Base-by-base conservation (phyloP, 2,797 vertebrate genomes). In the Darevskia nairensis region DNA sequence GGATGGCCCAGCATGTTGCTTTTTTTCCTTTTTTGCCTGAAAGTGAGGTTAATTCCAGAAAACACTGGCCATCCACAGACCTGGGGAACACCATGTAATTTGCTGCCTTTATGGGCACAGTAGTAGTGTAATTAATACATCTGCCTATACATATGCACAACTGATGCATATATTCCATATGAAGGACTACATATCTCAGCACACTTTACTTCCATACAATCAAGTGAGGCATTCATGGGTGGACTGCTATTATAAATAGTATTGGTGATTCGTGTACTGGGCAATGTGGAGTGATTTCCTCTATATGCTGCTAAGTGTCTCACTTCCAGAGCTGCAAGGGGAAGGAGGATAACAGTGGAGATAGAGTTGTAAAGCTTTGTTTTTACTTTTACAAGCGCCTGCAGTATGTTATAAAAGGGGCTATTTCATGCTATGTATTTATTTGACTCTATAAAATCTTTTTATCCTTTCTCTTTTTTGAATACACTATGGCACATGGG, bases 401-500 rank as follows among this genome's bases (percentile, higher is more conserved):
- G 27, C 74, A 61, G 69, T 44, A 27, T 35, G 32, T 71, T 83
- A 75, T 29, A 9, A 39, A 17, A 64, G 35, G 29, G 69, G 27
- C 25, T 64, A 50, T 83, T 82, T 71, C 44, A 72, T 72, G 75
- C 75, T 46, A 68, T 68, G 23, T 41, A 86, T 23, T n/a, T 72
- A 55, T 71, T 80, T 35, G 46, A 55, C 35, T 8, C 32, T 46
- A 25, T 8, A 46, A 27, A 29, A 74, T 85, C 83, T 76, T 55
- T 50, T 7, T n/a, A 91, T 35, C 17, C 61, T 64, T 64, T 64
- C 21, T 64, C 61, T 64, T 64, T 64, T 64, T 64, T 64, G 93
- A 84, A 81, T 76, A 86, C 90, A 88, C 86, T 93, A 92, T 94
- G 94, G 92, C 92, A 95, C 93, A 44, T 77, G 80, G 85, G 90